A percentile compares a stretch with the other conserved stretches of the same genome.
Evolutionary conservation across 2,113 vertebrate species (phyloP).

Genomic region (Passer montanus): DNA sequence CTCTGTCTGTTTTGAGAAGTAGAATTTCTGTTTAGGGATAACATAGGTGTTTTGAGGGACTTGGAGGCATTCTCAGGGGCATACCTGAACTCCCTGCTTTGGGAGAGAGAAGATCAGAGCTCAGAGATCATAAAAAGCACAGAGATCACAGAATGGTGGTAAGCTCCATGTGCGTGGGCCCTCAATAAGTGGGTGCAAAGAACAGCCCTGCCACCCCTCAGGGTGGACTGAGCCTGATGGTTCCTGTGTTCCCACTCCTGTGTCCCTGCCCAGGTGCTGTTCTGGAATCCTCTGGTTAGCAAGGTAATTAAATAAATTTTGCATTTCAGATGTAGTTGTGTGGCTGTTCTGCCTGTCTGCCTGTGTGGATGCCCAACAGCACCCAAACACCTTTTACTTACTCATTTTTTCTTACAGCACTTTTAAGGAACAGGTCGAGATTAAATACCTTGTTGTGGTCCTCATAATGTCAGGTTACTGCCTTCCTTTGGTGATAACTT

Average conservation of each 20-base stretch:
- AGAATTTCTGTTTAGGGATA: neutral
- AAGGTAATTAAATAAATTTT: neutral
- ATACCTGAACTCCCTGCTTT: neutral
- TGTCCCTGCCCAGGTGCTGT: neutral
- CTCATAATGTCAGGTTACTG: neutral
- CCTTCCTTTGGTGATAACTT: neutral
- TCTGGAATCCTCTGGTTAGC: accelerated
- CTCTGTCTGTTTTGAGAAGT: neutral
- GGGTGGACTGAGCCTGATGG: neutral
- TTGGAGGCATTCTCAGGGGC: neutral
- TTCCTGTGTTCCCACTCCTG: accelerated
- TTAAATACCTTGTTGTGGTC: neutral
- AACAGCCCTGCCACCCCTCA: neutral
- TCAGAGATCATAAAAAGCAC: neutral
- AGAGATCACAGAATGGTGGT: neutral
- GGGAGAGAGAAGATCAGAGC: neutral
- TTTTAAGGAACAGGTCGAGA: neutral
- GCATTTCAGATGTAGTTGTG: neutral
- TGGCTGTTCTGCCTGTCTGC: neutral
- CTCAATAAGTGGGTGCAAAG: neutral
- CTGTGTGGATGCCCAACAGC: neutral
- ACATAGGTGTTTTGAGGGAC: accelerated
- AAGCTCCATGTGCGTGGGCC: accelerated
- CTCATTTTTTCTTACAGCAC: neutral
- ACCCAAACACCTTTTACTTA: neutral